Percentiles rank a stretch among this genome's conserved stretches.
These are phyloP conservation scores for Megaustenia siamemsis DNA, from an alignment of 2,888 invertebrate genomes.

Conservation along the genomic window DNA sequence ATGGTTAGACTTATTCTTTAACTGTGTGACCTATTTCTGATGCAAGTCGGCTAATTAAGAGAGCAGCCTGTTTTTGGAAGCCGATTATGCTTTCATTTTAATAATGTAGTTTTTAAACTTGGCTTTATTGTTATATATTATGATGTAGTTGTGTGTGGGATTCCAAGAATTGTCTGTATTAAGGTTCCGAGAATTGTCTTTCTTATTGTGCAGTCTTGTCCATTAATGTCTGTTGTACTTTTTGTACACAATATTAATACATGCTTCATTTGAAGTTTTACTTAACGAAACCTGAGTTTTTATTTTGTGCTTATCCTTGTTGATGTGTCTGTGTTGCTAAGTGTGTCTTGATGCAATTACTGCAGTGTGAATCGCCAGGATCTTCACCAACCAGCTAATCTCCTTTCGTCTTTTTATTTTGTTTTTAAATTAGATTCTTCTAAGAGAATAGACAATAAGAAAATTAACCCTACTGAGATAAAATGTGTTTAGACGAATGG, in stretches of 20 bases:
- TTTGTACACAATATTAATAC: slow-evolving; percentile 42
- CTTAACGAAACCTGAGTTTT: background rate
- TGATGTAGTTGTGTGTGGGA: background rate
- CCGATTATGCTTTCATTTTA: background rate
- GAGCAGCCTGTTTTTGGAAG: background rate
- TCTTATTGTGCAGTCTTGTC: slow-evolving; percentile 52
- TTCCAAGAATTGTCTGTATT: background rate
- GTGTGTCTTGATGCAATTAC: background rate
- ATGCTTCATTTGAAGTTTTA: slow-evolving; percentile 53
- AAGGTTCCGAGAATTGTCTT: slow-evolving; percentile 49
- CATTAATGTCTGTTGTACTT: slow-evolving; percentile 47
- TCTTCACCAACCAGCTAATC: no score
- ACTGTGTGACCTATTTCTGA: slow-evolving; percentile 20
- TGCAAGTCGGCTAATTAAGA: slow-evolving; percentile 22
- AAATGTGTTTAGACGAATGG: no score
- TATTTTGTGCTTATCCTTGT: background rate
- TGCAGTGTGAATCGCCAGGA: background rate
- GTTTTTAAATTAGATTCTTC: no score
- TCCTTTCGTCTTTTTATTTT: no score
- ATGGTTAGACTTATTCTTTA: background rate
- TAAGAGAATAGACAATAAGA: background rate
- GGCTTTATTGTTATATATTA: background rate
- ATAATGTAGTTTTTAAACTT: background rate
- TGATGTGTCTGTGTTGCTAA: background rate
- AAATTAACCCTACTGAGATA: no score